Percentiles rank a stretch among this genome's conserved stretches.
phyloP scores from a whole-genome alignment of 2,888 invertebrate genomes.

The Panzeria rudis region DNA sequence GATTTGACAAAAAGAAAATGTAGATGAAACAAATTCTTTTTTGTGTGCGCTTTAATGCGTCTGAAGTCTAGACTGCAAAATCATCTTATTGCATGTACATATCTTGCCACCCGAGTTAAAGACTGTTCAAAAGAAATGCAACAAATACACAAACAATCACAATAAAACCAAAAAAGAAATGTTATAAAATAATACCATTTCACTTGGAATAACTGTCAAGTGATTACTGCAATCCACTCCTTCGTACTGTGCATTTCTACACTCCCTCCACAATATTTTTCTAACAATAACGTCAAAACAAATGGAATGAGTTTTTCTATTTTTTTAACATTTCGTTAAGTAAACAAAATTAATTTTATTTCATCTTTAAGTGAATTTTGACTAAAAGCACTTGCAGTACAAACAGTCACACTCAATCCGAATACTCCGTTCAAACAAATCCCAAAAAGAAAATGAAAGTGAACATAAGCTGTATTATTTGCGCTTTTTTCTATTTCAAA shows the following conservation, averaged over 20 bases:
- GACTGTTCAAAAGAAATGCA: too few relatives aligned
- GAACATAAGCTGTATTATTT: conserved; percentile 24
- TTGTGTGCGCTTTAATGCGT: conserved; percentile 55
- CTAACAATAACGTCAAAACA: neutral
- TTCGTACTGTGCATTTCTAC: neutral
- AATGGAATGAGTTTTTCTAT: neutral
- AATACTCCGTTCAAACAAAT: neutral
- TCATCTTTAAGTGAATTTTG: conserved; percentile 54
- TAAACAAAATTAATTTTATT: conserved; percentile 41
- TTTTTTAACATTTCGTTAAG: conserved; percentile 12
- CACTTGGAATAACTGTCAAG: conserved; percentile 40
- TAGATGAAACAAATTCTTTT: conserved; percentile 10
- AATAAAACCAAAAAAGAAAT: conserved; percentile 1
- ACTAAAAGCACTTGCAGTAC: conserved; percentile 43
- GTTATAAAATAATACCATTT: conserved; percentile 31
- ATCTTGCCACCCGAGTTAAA: conserved; percentile 18
- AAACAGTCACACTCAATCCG: conserved; percentile 18
- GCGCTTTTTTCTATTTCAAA: neutral
- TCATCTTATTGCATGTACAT: conserved; percentile 47
- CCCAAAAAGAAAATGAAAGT: conserved; percentile 38
- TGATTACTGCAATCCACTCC: conserved; percentile 44
- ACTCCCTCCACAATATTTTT: neutral
- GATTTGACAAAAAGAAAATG: neutral
- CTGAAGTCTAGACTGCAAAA: conserved; percentile 66
- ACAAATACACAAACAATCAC: conserved; percentile 37